Evolutionary conservation across 2,113 vertebrate species (phyloP), one percentile per base, ranked within the genome.

Genomic region (Catharus fuscescens): DNA sequence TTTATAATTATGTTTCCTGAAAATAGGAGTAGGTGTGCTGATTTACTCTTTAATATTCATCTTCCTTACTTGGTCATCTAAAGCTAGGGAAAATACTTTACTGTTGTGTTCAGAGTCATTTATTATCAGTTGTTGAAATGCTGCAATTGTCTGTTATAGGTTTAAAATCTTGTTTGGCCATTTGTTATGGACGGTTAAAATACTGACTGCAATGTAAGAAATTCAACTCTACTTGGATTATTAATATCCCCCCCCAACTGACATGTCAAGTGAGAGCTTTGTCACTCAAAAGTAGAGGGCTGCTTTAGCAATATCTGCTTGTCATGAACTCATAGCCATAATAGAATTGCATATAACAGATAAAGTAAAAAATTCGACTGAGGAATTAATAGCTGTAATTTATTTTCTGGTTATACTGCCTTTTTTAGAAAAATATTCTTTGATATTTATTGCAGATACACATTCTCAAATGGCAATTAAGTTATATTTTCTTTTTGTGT

Each of bases 321-420:
- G 48, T 65, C 74, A 18, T 84, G 57, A 95, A 72, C 36, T 85
- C 19, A 14, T 16, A 89, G 38, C 53, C 16, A 7, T 89, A 65
- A 65, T 6, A 74, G 57, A 85, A 81, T 91, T 81, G 70, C n/a
- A 42, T 32, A 23, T 84, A 81, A 84, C 26, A 25, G 31, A 64
- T 92, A 79, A 74, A 4, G 14, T 64, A 31, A 84, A 48, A 96
- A 95, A 81, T 81, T 72, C 84, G 31, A 72, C 21, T 73, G 26
- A 44, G 24, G 65, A 88, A 84, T 96, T 91, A 84, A 91, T 93
- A 92, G 56, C 61, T 72, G 4, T 89, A 70, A 88, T 89, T 93
- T 94, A 17, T 65, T 91, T 92, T 73, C 40, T 56, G 31, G n/a
- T 84, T 91, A 64, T 64, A n/a, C 48, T 84, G 57, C 57, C 36